Percentiles rank a stretch among this genome's conserved stretches.
Conservation (phyloP, 2,888 invertebrate species). For the Piscicola geometra region DNA sequence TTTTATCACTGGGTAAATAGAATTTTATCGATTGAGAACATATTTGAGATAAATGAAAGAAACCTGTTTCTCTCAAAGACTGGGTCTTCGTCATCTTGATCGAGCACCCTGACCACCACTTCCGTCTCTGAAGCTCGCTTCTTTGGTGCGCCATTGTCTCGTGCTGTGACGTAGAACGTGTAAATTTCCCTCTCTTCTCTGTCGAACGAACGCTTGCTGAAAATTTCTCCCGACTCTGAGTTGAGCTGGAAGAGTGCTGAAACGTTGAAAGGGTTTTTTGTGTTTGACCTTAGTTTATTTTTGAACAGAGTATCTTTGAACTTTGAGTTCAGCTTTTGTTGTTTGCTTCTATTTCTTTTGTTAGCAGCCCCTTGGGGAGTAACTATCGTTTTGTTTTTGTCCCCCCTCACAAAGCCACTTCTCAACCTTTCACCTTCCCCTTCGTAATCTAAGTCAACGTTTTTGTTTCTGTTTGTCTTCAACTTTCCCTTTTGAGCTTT, state of each 20-base stretch:
- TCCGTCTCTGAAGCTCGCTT: slow-evolving; percentile 28
- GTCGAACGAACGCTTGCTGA: slow-evolving; percentile 36
- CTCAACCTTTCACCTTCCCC: background rate
- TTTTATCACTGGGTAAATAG: too few species aligned
- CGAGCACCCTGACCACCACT: slow-evolving; percentile 28
- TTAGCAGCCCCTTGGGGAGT: too few species aligned
- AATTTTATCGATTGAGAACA: too few species aligned
- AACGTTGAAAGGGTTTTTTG: background rate
- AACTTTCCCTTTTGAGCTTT: too few species aligned
- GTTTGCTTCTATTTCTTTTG: background rate
- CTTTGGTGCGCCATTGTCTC: slow-evolving; percentile 38
- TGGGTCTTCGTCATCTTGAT: slow-evolving; percentile 36
- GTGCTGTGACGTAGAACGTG: slow-evolving; percentile 39
- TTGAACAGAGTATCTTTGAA: background rate
- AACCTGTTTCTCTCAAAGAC: slow-evolving; percentile 25
- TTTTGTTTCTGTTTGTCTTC: too few species aligned
- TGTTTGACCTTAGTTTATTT: background rate
- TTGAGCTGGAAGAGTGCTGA: slow-evolving; percentile 31
- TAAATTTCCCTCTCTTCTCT: slow-evolving; percentile 36
- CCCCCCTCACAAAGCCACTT: background rate
- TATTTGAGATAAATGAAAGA: too few species aligned
- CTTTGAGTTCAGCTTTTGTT: background rate
- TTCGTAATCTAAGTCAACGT: too few species aligned
- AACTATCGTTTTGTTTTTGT: background rate
- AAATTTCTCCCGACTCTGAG: slow-evolving; percentile 34